Evolutionary conservation across 2,888 invertebrate species (phyloP), one percentile per base, ranked within the genome.

Genomic region (Himalopsyche tibetana): DNA sequence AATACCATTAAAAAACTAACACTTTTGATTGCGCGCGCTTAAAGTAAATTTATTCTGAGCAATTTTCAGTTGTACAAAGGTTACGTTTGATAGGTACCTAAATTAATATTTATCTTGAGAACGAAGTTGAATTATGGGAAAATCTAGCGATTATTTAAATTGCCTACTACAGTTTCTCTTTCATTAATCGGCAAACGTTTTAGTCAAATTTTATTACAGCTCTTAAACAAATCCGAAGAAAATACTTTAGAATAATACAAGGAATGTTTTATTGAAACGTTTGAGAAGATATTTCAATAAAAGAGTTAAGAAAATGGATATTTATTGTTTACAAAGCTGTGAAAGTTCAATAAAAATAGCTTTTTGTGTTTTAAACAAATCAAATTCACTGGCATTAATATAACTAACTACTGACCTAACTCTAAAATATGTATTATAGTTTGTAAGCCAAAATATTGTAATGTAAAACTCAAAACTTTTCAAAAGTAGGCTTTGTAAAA

Each of bases 171-270:
- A 63, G 63, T 63, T 63, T 63, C 19, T 15, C 28, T 63, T 63
- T 63, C 63, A 63, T 63, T 63, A 63, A 63, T 63, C 63, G 63
- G 19, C 63, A 63, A 63, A 28, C 63, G 63, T 63, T 63, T 63
- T 28, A 63, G 63, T 63, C 63, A 63, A 63, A 63, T 63, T 63
- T 63, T 63, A 63, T 63, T 63, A 63, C 63, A 63, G 63, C 63
- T 28, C 19, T 63, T 63, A 11, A 63, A 63, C 63, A 63, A 63
- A 63, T 63, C 63, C 28, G 19, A 19, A 28, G 19, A 28, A 28
- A 28, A 56, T 56, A 56, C 63, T 63, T 63, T 19, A 19, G 19
- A 63, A 63, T n/a, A 28, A 63, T 9, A 19, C 28, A 9, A 19
- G 63, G 28, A 63, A 63, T 63, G 28, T 63, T 63, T 63, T 28